These are phyloP conservation scores for Hydra vulgaris DNA, from an alignment of 30 jellyfish, hydroid and myxozoan genomes.

Conservation along the genomic window DNA sequence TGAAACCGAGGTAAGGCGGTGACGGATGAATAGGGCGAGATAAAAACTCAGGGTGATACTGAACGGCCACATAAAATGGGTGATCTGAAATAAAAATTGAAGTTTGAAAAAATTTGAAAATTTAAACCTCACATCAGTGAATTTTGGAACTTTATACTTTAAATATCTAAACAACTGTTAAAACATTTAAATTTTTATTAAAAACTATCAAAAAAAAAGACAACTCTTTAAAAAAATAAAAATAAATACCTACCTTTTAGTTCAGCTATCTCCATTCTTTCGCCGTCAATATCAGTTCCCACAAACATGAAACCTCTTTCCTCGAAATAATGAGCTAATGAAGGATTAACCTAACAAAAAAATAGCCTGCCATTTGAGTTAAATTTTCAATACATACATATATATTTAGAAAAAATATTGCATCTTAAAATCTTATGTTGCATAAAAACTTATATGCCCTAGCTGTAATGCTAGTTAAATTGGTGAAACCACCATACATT, in stretches of 20 bases:
- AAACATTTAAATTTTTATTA: too few relatives aligned
- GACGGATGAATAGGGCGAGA: conserved; percentile 96
- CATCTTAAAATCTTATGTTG: neutral
- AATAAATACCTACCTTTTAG: conserved; percentile 43
- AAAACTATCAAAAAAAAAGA: too few relatives aligned
- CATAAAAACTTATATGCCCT: too few relatives aligned
- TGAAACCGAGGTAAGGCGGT: conserved; percentile 89
- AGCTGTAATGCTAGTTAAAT: too few relatives aligned
- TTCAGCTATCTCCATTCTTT: conserved; percentile 76
- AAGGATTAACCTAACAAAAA: conserved; percentile 61
- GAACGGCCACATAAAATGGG: conserved; percentile 94
- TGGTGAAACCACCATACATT: too few relatives aligned
- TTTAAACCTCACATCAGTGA: neutral
- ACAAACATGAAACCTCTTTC: conserved; percentile 84
- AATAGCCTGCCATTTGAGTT: neutral
- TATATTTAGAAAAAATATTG: neutral
- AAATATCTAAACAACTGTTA: too few relatives aligned
- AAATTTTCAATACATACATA: neutral
- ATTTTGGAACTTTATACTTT: too few relatives aligned
- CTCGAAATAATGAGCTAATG: conserved; percentile 65
- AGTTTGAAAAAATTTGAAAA: neutral
- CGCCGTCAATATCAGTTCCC: conserved; percentile 87
- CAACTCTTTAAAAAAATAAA: neutral
- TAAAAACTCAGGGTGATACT: conserved; percentile 92
- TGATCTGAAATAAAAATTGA: conserved; percentile 42